A percentile compares a stretch with the other conserved stretches of the same genome.
phyloP scores from a whole-genome alignment of 1,140 invertebrate species.

The Sipha flava region DNA sequence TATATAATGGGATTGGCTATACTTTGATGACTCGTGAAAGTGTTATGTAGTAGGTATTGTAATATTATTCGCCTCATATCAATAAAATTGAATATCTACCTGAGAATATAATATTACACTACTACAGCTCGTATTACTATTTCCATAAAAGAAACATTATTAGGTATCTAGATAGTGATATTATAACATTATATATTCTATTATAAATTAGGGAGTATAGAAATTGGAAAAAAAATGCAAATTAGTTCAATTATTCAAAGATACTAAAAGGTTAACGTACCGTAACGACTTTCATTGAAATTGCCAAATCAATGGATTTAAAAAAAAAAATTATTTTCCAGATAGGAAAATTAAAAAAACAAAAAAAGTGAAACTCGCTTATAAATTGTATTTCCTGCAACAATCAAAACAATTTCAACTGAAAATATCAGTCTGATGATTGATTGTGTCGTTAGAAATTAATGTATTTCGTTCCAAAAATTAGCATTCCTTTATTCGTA shows the following conservation, averaged over 20 bases:
- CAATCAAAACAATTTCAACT: neutral
- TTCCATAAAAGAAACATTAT: no score
- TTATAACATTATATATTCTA: no score
- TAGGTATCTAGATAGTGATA: no score
- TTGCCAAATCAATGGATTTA: neutral
- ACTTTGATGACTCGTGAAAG: no score
- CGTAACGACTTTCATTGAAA: neutral
- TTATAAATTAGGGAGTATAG: neutral
- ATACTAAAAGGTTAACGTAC: neutral
- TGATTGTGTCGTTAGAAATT: neutral
- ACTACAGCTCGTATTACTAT: no score
- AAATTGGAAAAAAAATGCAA: neutral
- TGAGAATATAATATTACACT: no score
- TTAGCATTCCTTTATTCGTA: neutral
- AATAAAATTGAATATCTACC: no score
- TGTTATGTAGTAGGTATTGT: no score
- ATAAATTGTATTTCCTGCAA: neutral
- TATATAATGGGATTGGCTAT: no score
- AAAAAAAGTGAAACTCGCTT: neutral
- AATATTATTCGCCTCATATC: no score
- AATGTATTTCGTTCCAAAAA: neutral
- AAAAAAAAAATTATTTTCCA: neutral
- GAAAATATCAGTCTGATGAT: neutral
- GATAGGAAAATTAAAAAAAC: neutral
- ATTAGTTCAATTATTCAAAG: neutral